These are phyloP conservation scores for Dichetophora obliterata DNA, from an alignment of 2,888 invertebrate species.

Conservation along the genomic window DNA sequence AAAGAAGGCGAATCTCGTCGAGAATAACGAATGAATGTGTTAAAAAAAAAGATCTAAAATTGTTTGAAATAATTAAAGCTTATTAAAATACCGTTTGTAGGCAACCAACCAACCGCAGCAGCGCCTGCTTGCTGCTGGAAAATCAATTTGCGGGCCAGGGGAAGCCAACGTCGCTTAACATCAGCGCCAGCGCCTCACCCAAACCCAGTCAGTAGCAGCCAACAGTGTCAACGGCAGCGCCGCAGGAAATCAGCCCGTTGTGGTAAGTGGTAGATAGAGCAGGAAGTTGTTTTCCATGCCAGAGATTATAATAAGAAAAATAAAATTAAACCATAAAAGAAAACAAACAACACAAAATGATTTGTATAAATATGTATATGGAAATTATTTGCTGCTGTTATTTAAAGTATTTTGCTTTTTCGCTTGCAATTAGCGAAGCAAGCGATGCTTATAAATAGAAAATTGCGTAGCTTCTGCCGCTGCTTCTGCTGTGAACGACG, in stretches of 20 bases:
- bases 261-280: conserved; percentile 10
- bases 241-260: conserved; percentile 22
- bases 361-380: too few relatives aligned
- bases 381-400: too few relatives aligned
- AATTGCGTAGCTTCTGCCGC: conserved; percentile 57
- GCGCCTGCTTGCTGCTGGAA: conserved; percentile 55
- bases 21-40: conserved; percentile 11
- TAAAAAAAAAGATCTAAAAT: conserved; percentile 24
- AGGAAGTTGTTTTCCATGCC: background rate
- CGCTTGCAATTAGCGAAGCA: conserved; percentile 1
- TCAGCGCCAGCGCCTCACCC: conserved; percentile 28
- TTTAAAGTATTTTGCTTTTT: background rate
- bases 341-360: background rate
- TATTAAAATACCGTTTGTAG: background rate
- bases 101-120: conserved; percentile 17
- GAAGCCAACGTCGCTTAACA: background rate
- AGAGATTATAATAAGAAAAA: conserved; percentile 9
- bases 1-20: conserved; percentile 28
- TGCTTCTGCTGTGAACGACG: background rate
- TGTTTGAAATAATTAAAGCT: conserved; percentile 7
- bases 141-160: conserved; percentile 57
- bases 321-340: background rate
- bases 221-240: background rate
- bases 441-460: conserved; percentile 61
- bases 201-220: conserved; percentile 12